A percentile compares a stretch with the other conserved stretches of the same genome.
These are phyloP conservation scores for Vanessa tameamea DNA, from an alignment of 1,140 invertebrate genomes.

Conservation along the genomic window DNA sequence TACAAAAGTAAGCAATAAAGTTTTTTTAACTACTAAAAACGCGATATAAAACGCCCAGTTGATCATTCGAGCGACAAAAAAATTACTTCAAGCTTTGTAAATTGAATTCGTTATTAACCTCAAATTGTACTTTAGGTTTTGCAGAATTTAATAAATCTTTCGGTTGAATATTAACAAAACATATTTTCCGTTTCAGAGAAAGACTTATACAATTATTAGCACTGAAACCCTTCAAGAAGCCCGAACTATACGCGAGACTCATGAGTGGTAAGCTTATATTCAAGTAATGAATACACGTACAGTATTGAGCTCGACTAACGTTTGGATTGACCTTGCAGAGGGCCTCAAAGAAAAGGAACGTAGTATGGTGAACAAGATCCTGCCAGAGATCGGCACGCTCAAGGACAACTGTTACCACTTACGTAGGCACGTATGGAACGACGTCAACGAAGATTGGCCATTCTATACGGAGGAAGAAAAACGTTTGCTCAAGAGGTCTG, in stretches of 20 bases:
- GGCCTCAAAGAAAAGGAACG: constrained; percentile 92
- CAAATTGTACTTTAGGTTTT: not conserved
- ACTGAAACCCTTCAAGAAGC: constrained; percentile 94
- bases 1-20: too few species aligned
- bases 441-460: constrained; percentile 96
- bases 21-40: too few species aligned
- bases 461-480: constrained; percentile 94
- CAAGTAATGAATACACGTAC: not conserved
- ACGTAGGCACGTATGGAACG: constrained; percentile 92
- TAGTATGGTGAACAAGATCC: constrained; percentile 85
- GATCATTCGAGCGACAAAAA: too few species aligned
- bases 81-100: too few species aligned
- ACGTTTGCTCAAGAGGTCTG: constrained; percentile 90
- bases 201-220: constrained; percentile 96
- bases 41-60: too few species aligned
- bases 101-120: too few species aligned
- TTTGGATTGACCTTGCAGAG: constrained; percentile 83
- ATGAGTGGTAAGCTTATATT: constrained; percentile 84
- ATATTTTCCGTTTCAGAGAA: constrained; percentile 84
- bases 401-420: constrained; percentile 95
- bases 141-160: not conserved
- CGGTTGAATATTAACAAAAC: not conserved
- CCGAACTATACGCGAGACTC: constrained; percentile 90
- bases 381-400: constrained; percentile 89
- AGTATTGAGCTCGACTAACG: constrained; percentile 38